Percentiles rank a stretch among this genome's conserved stretches.
These are phyloP conservation scores for Acanthopagrus latus DNA, from an alignment of 2,797 vertebrate species.

Conservation along the genomic window DNA sequence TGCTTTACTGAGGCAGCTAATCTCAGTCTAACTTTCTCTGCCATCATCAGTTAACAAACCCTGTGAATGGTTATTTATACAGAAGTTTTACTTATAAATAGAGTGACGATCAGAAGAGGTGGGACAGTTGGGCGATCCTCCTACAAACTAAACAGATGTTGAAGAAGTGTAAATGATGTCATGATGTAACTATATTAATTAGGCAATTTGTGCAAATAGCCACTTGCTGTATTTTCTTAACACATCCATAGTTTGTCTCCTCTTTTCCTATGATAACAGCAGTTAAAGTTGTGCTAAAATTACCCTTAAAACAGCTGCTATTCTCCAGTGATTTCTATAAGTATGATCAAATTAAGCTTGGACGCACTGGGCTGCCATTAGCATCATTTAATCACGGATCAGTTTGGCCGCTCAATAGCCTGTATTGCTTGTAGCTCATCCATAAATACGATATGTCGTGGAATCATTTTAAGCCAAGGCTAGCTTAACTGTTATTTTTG, in stretches of 20 bases:
- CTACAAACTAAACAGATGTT: not conserved
- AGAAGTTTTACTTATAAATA: not conserved
- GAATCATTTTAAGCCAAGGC: not conserved
- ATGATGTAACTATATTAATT: too few species aligned
- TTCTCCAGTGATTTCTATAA: not conserved
- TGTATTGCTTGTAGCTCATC: not conserved
- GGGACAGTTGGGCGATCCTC: too few species aligned
- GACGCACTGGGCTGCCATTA: not conserved
- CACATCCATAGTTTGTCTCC: not conserved
- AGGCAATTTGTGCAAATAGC: not conserved
- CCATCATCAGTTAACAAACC: too few species aligned
- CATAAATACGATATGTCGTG: not conserved
- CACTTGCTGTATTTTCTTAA: not conserved
- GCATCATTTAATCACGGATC: not conserved
- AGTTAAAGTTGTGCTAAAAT: not conserved
- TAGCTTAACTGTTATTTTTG: not conserved
- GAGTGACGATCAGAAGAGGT: not conserved
- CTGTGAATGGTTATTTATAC: not conserved
- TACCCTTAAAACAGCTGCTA: not conserved
- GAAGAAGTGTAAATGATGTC: not conserved
- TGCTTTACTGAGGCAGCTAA: not conserved
- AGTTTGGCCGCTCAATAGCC: too few species aligned
- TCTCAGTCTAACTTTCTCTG: not conserved
- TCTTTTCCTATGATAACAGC: not conserved
- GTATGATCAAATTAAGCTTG: not conserved